Base-by-base conservation (phyloP, 2,797 vertebrate genomes). In the Pangasius larnaudii region DNA sequence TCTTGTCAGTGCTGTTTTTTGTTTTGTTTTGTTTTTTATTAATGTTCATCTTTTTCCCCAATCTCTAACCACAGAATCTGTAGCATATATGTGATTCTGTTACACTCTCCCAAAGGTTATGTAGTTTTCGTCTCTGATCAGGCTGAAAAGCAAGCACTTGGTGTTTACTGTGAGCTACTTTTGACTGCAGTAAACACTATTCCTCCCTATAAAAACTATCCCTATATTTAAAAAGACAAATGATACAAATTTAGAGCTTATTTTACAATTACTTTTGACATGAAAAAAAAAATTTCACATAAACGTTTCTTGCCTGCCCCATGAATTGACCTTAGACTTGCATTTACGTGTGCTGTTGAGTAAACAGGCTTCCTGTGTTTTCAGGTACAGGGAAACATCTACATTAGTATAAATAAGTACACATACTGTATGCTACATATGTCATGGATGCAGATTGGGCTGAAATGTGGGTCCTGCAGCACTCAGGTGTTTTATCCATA, bases 1-100 rank as follows among this genome's bases (percentile, higher is more conserved):
- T 49, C 36, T 85, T 69, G 33, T 79, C 84, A 79, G 22, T 86
- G 58, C 39, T 86, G 56, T 67, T 84, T 63, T 30, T 22, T 84
- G 46, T 30, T 22, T 39, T 36, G 2, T 84, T 46, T 30, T 22
- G 39, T 39, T 39, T 42, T 39, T 36, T n/a, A 36, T 86, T 61
- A 69, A 77, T 74, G n/a, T 36, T 79, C 11, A 24, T 5, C 33
- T 24, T 59, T 39, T 67, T n/a, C 1, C 3, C 42, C 49, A 49
- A 19, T 67, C 16, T 84, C 42, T 51, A 81, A 81, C 75, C 77
- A 58, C 36, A 67, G 61, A 84, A 67, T 84, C 42, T 84, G 42
- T 49, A 67, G 81, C 39, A 19, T 84, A n/a, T 46, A 19, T 49
- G 4, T 11, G 8, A 49, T 46, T 83, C 5, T 69, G n/a, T 84